Evolutionary conservation across 2,888 invertebrate species (phyloP).

Genomic region (Metopia argyrocephala): DNA sequence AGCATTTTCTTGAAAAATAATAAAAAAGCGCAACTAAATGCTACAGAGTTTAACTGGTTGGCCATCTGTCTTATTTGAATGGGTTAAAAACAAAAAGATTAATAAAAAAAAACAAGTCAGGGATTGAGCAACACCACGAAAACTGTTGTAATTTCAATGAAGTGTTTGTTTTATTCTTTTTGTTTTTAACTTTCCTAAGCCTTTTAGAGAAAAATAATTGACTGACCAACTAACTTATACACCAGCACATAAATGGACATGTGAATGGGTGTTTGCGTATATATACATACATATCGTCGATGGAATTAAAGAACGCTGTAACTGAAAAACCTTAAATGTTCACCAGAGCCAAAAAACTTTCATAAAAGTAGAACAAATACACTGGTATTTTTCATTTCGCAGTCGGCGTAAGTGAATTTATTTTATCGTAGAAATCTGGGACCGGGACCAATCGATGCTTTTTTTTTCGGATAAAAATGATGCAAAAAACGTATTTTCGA

Average conservation of each 20-base stretch:
- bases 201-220: conserved; percentile 18
- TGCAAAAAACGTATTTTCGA: too few species aligned
- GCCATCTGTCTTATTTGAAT: conserved; percentile 66
- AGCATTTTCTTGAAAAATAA: conserved; percentile 53
- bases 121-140: conserved; percentile 13
- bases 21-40: conserved; percentile 7
- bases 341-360: too few species aligned
- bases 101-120: background rate
- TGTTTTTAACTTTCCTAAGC: conserved; percentile 22
- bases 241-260: background rate
- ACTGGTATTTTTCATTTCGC: too few species aligned
- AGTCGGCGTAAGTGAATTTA: too few species aligned
- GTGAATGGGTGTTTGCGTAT: background rate
- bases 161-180: conserved; percentile 6
- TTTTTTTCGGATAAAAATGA: too few species aligned
- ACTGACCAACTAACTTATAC: conserved; percentile 31
- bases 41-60: conserved; percentile 45
- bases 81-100: background rate
- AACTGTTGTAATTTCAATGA: conserved; percentile 43
- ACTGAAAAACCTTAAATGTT: too few species aligned
- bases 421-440: too few species aligned
- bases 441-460: too few species aligned
- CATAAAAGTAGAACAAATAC: too few species aligned
- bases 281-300: too few species aligned
- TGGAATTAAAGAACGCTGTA: too few species aligned